These are phyloP conservation scores for Orthosia gracilis DNA, from an alignment of 2,888 invertebrate species.

Conservation along the genomic window DNA sequence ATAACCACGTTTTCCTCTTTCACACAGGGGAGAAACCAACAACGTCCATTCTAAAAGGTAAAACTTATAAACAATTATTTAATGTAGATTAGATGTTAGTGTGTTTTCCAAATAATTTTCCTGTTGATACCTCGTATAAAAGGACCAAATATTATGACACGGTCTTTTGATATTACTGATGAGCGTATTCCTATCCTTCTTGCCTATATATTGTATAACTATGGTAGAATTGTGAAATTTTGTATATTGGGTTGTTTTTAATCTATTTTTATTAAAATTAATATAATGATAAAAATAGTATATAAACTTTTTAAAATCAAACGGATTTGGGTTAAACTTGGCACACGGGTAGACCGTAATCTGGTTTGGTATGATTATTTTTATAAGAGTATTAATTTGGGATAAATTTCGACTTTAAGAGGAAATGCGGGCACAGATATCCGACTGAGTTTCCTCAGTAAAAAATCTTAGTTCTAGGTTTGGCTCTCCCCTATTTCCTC, in stretches of 20 bases:
- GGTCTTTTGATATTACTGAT: neutral
- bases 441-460: too few species aligned
- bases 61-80: constrained; percentile 27
- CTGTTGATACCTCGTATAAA: neutral
- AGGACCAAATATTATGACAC: neutral
- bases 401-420: too few species aligned
- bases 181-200: neutral
- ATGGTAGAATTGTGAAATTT: neutral
- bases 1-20: constrained; percentile 42
- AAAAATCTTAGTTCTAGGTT: too few species aligned
- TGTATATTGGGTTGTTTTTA: neutral
- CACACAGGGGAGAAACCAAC: constrained; percentile 40
- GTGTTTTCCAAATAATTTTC: constrained; percentile 5
- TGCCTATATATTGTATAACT: too few species aligned
- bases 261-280: too few species aligned
- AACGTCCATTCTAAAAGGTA: constrained; percentile 45
- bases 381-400: too few species aligned
- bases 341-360: neutral
- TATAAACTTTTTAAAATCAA: too few species aligned
- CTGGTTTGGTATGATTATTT: too few species aligned
- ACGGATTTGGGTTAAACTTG: neutral
- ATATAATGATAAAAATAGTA: too few species aligned
- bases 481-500: too few species aligned
- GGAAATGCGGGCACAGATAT: too few species aligned
- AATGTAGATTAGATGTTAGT: constrained; percentile 38